These are phyloP conservation scores for Lagria hirta DNA, from an alignment of 2,888 invertebrate genomes.

Conservation along the genomic window DNA sequence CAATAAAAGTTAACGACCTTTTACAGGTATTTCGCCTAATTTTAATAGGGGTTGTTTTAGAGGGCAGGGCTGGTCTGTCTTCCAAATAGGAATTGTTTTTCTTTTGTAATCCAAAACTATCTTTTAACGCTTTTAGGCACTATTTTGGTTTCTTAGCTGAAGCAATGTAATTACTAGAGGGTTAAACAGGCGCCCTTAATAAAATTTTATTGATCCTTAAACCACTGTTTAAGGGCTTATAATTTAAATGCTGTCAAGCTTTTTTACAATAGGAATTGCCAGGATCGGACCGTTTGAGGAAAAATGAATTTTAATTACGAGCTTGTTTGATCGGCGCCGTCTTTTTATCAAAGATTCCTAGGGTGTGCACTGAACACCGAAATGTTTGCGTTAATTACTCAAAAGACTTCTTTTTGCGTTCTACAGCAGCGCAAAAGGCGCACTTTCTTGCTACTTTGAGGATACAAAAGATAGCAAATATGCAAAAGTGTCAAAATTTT, in stretches of 20 bases:
- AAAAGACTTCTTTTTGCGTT: conserved; percentile 30
- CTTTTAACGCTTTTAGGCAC: conserved; percentile 11
- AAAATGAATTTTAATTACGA: conserved; percentile 19
- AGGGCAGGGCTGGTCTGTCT: conserved; percentile 28
- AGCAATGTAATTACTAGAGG: conserved; percentile 11
- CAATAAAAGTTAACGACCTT: conserved; percentile 36
- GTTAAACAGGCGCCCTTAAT: conserved; percentile 20
- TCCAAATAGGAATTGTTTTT: conserved; percentile 20
- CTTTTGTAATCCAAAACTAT: conserved; percentile 16
- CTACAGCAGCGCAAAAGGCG: no score
- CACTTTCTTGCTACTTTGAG: no score
- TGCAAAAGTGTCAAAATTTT: no score
- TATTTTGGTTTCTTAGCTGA: conserved; percentile 20
- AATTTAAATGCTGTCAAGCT: conserved; percentile 4
- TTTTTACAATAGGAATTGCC: conserved; percentile 5
- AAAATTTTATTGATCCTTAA: conserved; percentile 27
- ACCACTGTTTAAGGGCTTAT: conserved; percentile 24
- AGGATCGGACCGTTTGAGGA: conserved; percentile 2
- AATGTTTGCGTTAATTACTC: conserved; percentile 36
- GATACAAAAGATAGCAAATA: no score
- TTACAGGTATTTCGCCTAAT: conserved; percentile 34
- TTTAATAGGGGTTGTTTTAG: conserved; percentile 27
- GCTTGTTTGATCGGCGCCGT: conserved; percentile 9
- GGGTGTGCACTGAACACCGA: conserved; percentile 22
- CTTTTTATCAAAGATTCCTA: conserved; percentile 12